phyloP scores from a whole-genome alignment of 2,113 vertebrate genomes.

The Nyctereutes procyonoides region DNA sequence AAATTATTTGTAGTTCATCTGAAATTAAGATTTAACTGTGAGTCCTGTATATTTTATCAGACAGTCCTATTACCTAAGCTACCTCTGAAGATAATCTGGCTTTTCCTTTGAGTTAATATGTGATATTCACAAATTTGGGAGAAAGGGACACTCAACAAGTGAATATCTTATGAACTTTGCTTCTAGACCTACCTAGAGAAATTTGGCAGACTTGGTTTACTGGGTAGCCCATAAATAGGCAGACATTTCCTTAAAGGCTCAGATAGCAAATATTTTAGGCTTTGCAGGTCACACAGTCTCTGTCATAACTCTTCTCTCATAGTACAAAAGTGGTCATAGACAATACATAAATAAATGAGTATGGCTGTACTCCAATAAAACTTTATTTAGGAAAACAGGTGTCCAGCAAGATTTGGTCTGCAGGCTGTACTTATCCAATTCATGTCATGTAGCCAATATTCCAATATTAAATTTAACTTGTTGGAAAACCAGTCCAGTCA shows the following conservation, averaged over 20 bases:
- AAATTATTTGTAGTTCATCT: neutral
- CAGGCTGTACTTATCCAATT: neutral
- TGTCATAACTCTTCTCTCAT: neutral
- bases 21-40: conserved; percentile 19
- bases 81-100: conserved; percentile 31
- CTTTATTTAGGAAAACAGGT: neutral
- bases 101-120: conserved; percentile 1
- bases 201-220: neutral
- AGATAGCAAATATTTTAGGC: neutral
- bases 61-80: neutral
- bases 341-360: neutral
- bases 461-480: conserved; percentile 29
- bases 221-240: neutral
- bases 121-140: neutral
- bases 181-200: neutral
- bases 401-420: neutral
- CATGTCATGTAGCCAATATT: neutral
- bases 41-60: neutral
- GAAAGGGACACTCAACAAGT: neutral
- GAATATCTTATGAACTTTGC: neutral
- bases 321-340: neutral
- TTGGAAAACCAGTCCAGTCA: neutral
- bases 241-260: neutral
- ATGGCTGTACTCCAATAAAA: neutral
- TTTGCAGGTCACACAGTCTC: neutral